Conservation (phyloP, 2,888 invertebrate species). For the Volucella zonaria region DNA sequence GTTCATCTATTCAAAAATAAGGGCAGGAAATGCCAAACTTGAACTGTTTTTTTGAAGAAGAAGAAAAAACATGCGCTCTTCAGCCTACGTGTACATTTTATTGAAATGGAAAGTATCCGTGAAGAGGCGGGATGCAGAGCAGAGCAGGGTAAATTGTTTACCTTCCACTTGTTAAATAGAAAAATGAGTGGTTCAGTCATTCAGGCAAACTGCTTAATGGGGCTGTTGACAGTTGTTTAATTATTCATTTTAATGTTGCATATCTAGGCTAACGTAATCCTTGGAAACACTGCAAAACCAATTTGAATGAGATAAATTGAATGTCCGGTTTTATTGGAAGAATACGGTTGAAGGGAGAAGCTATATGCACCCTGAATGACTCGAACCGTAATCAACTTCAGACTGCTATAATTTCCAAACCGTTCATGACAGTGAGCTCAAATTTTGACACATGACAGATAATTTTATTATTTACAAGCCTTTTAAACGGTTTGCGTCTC, state of each 20-base stretch:
- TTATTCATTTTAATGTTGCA: constrained; percentile 56
- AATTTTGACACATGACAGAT: too few species aligned
- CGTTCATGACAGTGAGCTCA: too few species aligned
- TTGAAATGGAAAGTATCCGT: constrained; percentile 29
- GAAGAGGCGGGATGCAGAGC: background rate
- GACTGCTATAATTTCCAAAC: too few species aligned
- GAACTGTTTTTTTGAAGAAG: constrained; percentile 38
- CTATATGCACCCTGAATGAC: too few species aligned
- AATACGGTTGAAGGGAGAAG: too few species aligned
- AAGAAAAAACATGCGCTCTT: constrained; percentile 21
- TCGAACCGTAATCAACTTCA: too few species aligned
- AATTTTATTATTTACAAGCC: too few species aligned
- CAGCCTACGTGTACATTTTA: constrained; percentile 24
- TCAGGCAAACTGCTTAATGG: constrained; percentile 57
- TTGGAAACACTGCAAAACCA: too few species aligned
- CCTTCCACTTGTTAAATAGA: constrained; percentile 44
- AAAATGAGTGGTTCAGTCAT: constrained; percentile 54
- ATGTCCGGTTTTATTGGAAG: too few species aligned
- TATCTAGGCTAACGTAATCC: constrained; percentile 51
- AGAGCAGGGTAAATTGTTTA: background rate
- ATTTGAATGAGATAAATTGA: too few species aligned
- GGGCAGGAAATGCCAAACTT: constrained; percentile 71
- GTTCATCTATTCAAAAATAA: constrained; percentile 60
- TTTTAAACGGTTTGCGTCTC: too few species aligned
- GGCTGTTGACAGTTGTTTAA: constrained; percentile 63